phyloP scores from a whole-genome alignment of 2,888 invertebrate genomes.

The Cistogaster globosa region DNA sequence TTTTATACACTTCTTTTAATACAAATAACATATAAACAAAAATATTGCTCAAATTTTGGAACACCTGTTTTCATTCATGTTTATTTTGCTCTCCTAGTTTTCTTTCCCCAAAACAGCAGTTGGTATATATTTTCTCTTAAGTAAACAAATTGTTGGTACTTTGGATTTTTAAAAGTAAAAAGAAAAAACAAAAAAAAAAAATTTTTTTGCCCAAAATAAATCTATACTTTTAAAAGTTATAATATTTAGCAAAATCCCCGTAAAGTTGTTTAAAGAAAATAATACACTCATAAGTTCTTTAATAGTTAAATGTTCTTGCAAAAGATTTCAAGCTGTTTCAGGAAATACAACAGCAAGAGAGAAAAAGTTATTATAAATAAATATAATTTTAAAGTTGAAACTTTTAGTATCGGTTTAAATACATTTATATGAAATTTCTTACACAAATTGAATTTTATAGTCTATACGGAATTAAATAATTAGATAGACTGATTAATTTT shows the following conservation, averaged over 20 bases:
- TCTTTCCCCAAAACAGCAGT: slow-evolving; percentile 35
- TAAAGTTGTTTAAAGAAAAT: slow-evolving; percentile 46
- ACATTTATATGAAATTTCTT: too few species aligned
- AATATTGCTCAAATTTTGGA: not conserved
- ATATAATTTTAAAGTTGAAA: not conserved
- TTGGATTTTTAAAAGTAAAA: not conserved
- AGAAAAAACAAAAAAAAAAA: not conserved
- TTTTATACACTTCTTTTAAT: too few species aligned
- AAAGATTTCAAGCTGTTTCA: not conserved
- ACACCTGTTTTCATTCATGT: not conserved
- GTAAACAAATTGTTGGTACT: slow-evolving; percentile 31
- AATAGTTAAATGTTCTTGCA: not conserved
- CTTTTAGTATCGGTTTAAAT: not conserved
- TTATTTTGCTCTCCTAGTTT: not conserved
- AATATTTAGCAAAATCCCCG: slow-evolving; percentile 33
- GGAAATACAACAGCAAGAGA: too few species aligned
- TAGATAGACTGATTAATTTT: too few species aligned
- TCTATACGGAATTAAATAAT: too few species aligned
- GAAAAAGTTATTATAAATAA: too few species aligned
- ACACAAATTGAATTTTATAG: too few species aligned
- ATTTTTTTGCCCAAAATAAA: not conserved
- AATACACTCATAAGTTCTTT: slow-evolving; percentile 45
- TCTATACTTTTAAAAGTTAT: slow-evolving; percentile 38
- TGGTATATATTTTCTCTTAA: slow-evolving; percentile 22
- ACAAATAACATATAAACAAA: too few species aligned